phyloP scores from a whole-genome alignment of 2,888 invertebrate species.

The Synergus umbraculus region DNA sequence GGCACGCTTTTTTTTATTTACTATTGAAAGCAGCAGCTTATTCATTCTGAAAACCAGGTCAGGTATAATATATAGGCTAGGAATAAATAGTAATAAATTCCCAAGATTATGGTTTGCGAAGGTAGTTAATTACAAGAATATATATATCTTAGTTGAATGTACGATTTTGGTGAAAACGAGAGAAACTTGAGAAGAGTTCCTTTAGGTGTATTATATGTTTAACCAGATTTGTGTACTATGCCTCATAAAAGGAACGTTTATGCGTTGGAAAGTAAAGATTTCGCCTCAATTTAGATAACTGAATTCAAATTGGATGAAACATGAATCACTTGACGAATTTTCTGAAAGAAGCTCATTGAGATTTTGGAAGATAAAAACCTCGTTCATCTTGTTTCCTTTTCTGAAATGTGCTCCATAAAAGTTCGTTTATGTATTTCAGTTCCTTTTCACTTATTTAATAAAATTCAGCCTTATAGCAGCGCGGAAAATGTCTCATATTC shows the following conservation, averaged over 20 bases:
- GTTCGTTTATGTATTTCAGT: too few species aligned
- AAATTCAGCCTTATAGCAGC: too few species aligned
- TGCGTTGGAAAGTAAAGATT: neutral
- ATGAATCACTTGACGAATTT: neutral
- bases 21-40: neutral
- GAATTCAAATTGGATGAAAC: neutral
- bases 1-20: neutral
- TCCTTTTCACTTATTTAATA: too few species aligned
- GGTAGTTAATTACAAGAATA: neutral
- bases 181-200: neutral
- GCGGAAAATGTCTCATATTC: too few species aligned
- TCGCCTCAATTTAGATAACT: neutral
- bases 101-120: neutral
- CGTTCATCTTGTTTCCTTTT: neutral
- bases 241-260: too few species aligned
- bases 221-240: neutral
- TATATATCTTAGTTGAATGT: neutral
- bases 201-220: neutral
- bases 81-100: neutral
- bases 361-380: neutral
- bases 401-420: neutral
- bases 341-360: neutral
- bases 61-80: neutral
- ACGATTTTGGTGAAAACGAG: neutral
- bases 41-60: neutral